Conservation (phyloP, 2,113 vertebrate genomes). For the Eidolon helvum region DNA sequence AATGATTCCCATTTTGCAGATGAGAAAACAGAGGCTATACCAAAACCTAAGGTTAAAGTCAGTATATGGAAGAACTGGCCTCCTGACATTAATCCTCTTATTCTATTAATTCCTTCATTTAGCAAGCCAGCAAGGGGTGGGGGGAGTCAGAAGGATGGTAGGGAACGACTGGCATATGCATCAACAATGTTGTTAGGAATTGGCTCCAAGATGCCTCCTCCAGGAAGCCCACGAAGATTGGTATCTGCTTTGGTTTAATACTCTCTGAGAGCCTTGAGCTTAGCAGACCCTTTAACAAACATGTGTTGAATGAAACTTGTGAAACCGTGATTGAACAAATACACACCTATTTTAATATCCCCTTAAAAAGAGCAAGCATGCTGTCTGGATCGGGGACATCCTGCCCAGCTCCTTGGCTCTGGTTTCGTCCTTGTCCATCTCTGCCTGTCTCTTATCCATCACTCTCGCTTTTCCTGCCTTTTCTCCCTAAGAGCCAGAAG, state of each 20-base stretch:
- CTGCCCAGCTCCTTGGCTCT: neutral
- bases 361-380: rapidly evolving
- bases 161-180: neutral
- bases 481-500: neutral
- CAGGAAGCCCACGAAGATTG: neutral
- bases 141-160: neutral
- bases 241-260: neutral
- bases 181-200: neutral
- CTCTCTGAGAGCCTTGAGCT: neutral
- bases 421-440: neutral
- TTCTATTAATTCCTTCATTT: neutral
- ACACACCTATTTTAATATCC: neutral
- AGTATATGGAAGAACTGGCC: neutral
- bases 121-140: neutral
- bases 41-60: neutral
- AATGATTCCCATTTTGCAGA: neutral
- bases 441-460: neutral
- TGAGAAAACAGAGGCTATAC: neutral
- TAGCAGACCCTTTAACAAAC: neutral
- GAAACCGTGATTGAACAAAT: too few species aligned
- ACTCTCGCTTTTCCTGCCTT: neutral
- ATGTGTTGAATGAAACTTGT: neutral
- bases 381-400: neutral
- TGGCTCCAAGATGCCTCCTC: neutral
- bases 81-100: neutral